Base-by-base conservation (phyloP, 2,888 invertebrate genomes). In the Lasioglossum lativentre region DNA sequence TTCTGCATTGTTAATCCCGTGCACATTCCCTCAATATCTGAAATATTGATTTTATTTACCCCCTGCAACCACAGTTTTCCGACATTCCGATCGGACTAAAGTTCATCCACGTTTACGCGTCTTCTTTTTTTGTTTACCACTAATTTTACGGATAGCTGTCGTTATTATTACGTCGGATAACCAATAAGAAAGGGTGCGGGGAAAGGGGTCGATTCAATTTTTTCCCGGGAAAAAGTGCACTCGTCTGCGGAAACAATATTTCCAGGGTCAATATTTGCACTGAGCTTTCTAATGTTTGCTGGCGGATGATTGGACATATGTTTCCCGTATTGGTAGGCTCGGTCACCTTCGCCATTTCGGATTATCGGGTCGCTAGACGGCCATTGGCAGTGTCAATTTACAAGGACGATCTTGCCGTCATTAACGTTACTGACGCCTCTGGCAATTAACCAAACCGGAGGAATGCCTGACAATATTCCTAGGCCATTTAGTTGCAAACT, bases 211-310 rank as follows among this genome's bases (percentile, higher is more conserved):
- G 45, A 47, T 76, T 16, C 5, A 27, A 68, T 68, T 77, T 34
- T 45, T 42, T 4, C 12, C 68, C 3, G 14, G 71, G 40, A 79
- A 79, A 45, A 47, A 45, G 59, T 63, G 14, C 56, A n/a, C 59
- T 71, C 30, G 16, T n/a, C 56, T 6, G 5, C 34, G 63, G 19
- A 23, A 30, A 4, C 30, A 23, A 59, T 72, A 27, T 38, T 56
- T 27, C 27, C 40, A 27, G 8, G 10, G 63, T 70, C 63, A 77
- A 73, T 82, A 77, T 83, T 82, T 84, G 74, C 56, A 16, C 10
- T n/a, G 40, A 56, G 40, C 8, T 74, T 63, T 47, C 42, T 52
- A n/a, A 12, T 40, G 16, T 70, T 75, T 74, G 40, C 27, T n/a
- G 40, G 38, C 47, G 38, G 30, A 14, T n/a, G 59, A 77, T 63